Base-by-base conservation (phyloP, 2,797 vertebrate species). In the Acanthurus tractus region DNA sequence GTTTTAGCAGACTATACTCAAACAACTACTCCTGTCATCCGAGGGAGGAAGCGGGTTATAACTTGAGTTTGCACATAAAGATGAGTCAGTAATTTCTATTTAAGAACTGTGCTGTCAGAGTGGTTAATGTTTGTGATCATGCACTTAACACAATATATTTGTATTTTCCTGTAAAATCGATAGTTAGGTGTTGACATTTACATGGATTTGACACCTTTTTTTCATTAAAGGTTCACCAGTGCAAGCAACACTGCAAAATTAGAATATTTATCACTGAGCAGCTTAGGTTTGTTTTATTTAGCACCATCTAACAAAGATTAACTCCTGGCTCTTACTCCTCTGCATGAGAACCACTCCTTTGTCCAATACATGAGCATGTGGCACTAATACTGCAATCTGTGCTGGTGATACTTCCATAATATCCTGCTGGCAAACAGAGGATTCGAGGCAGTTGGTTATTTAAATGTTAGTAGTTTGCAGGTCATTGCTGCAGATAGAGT, bases 331-430 rank as follows among this genome's bases (percentile, higher is more conserved):
- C 53, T 38, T n/a, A 63, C 9, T 64, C 13, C 17, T 66, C 56
- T 57, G 38, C 17, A 67, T 8, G 0, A 59, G 55, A 69, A 73
- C 70, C 52, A 50, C n/a, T 63, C 42, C 15, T 61, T 66, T 66
- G 48, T 66, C 20, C 70, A 40, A 74, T 53, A 68, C 29, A 45
- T 59, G 55, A 75, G 46, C 76, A 71, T 77, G 57, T 75, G 52
- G 34, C 62, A 75, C 22, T 22, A 55, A 69, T 53, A 75, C 62
- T 57, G 52, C 59, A 63, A 23, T 59, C 73, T 72, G 53, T 44
- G 48, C 59, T 20, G 20, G 34, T 78, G 38, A 46, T 45, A 58
- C 46, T 67, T 64, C 8, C 15, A 20, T 6, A 0, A 46, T 2
- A 42, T 63, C 44, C 17, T 54, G 44, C 38, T 65, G 45, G 61